These are phyloP conservation scores for Meloe dianella DNA, from an alignment of 2,888 invertebrate species.

Conservation along the genomic window DNA sequence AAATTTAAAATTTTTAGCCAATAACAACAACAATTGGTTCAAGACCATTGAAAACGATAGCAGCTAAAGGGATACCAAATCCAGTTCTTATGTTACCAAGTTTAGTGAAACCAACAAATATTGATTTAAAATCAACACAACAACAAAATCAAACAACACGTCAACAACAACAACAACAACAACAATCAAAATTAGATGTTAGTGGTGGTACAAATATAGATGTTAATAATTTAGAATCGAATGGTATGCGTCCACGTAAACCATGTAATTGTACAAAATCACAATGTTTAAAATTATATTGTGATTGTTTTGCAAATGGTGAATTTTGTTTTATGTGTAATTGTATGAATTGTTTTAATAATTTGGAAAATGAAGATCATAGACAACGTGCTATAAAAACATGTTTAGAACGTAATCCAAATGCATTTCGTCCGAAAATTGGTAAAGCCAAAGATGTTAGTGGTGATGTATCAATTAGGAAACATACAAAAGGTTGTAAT, in stretches of 20 bases:
- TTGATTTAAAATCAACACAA: conserved; percentile 15
- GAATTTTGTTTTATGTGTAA: conserved; percentile 99
- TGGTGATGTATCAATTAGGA: conserved; percentile 77
- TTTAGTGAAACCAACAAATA: conserved; percentile 57
- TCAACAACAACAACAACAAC: conserved; percentile 13
- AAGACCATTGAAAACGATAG: conserved; percentile 44
- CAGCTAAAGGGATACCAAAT: conserved; percentile 41
- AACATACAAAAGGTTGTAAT: conserved; percentile 98
- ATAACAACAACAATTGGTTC: conserved; percentile 43
- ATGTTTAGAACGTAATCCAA: conserved; percentile 95
- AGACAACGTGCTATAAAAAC: conserved; percentile 92
- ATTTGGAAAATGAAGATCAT: conserved; percentile 93
- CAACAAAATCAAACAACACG: conserved; percentile 19
- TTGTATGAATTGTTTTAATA: conserved; percentile 96
- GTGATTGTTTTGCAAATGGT: conserved; percentile 99
- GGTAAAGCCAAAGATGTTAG: conserved; percentile 78
- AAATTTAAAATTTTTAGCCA: conserved; percentile 22
- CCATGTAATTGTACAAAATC: conserved; percentile 99
- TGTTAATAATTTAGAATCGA: conserved; percentile 48
- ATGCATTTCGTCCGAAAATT: conserved; percentile 98
- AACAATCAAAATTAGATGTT: conserved; percentile 41
- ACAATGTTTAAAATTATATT: conserved; percentile 97
- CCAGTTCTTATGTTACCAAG: conserved; percentile 66
- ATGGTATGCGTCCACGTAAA: conserved; percentile 75
- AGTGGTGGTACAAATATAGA: no score